A percentile compares a stretch with the other conserved stretches of the same genome.
Conservation (phyloP, 2,888 invertebrate genomes). For the Pristionchus japonicus region DNA sequence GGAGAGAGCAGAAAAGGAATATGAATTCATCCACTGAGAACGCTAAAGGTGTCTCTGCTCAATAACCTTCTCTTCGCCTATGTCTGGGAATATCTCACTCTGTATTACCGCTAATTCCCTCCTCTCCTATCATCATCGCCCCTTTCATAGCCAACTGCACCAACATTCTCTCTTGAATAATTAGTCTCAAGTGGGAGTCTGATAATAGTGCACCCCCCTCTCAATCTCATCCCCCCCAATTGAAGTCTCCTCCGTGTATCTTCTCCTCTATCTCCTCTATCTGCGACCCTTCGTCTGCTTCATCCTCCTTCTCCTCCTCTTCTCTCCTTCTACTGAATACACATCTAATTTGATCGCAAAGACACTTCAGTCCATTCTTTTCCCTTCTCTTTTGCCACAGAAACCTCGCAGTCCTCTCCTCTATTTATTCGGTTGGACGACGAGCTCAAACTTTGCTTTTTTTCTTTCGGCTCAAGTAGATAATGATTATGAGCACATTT, state of each 20-base stretch:
- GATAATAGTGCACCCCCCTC: not conserved
- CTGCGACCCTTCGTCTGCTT: slow-evolving; percentile 1
- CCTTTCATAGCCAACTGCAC: not conserved
- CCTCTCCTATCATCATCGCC: not conserved
- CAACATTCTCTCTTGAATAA: not conserved
- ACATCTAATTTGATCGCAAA: slow-evolving; percentile 9
- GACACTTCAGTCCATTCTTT: slow-evolving; percentile 16
- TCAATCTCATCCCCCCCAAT: not conserved
- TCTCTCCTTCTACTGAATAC: not conserved
- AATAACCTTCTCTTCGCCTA: not conserved
- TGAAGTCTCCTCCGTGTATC: not conserved
- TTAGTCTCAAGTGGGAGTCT: not conserved
- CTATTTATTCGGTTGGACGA: not conserved
- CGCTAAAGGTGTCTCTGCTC: not conserved
- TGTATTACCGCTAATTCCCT: not conserved
- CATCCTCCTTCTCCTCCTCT: not conserved
- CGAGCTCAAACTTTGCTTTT: not conserved
- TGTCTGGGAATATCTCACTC: not conserved
- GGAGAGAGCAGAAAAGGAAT: not conserved
- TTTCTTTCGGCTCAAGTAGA: too few relatives aligned
- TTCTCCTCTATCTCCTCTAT: not conserved
- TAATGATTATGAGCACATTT: too few relatives aligned
- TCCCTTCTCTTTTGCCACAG: slow-evolving; percentile 25
- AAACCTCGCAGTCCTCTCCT: slow-evolving; percentile 25
- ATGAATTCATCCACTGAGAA: not conserved